Evolutionary conservation across 92 coral and sea anemone species (phyloP).

Genomic region (Epizoanthus fatuus): DNA sequence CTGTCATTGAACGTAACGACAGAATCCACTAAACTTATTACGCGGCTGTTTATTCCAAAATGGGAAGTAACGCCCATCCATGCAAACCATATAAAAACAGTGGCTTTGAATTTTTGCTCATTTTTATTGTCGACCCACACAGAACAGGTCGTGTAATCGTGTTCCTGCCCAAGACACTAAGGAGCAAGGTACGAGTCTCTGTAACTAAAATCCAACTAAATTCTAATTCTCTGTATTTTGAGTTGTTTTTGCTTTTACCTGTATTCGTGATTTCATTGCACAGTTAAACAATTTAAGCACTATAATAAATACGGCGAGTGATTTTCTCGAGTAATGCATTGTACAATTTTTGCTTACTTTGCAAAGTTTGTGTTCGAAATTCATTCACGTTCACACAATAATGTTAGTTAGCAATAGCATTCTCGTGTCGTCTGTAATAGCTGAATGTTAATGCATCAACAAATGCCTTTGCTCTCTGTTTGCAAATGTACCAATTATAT

Average conservation of each 20-base stretch:
- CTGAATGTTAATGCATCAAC: background rate
- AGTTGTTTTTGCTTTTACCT: background rate
- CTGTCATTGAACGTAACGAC: conserved; percentile 12
- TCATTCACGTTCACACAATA: background rate
- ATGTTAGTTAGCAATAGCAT: background rate
- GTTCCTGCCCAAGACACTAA: background rate
- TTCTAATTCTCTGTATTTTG: background rate
- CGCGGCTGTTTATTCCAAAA: conserved; percentile 28
- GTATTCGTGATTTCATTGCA: background rate
- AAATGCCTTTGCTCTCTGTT: background rate
- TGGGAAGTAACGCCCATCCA: conserved; percentile 40
- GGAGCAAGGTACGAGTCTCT: background rate
- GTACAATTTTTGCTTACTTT: background rate
- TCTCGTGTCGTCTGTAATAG: background rate
- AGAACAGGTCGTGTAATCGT: conserved; percentile 13
- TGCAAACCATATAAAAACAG: conserved; percentile 34
- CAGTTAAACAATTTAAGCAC: background rate
- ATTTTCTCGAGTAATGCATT: background rate
- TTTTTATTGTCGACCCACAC: conserved; percentile 25
- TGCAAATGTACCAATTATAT: background rate
- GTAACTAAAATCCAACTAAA: background rate
- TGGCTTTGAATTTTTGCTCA: conserved; percentile 33
- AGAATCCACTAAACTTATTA: conserved; percentile 7
- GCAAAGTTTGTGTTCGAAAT: background rate
- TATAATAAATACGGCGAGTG: too few species aligned